A percentile compares a stretch with the other conserved stretches of the same genome.
These are phyloP conservation scores for Leptinotarsa lineolata DNA, from an alignment of 1,140 invertebrate genomes.

Conservation along the genomic window DNA sequence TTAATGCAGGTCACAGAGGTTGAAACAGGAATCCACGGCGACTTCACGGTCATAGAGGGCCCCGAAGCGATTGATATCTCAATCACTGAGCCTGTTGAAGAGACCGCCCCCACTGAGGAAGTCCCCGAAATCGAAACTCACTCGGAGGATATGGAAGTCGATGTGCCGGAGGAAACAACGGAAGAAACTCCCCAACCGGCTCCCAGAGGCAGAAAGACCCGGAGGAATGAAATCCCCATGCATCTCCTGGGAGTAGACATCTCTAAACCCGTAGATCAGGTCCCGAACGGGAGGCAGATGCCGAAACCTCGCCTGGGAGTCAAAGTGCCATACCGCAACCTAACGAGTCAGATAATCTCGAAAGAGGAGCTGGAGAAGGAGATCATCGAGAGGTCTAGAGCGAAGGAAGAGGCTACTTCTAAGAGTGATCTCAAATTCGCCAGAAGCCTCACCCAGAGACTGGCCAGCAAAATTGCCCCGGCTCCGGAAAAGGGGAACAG, in stretches of 20 bases:
- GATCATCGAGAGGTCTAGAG: conserved; percentile 52
- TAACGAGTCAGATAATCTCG: conserved; percentile 59
- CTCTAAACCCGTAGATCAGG: conserved; percentile 39
- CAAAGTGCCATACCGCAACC: conserved; percentile 56
- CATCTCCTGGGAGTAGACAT: conserved; percentile 44
- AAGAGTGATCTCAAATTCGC: conserved; percentile 49
- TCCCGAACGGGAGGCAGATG: conserved; percentile 38
- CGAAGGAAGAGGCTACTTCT: conserved; percentile 18
- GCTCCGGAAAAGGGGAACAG: conserved; percentile 19
- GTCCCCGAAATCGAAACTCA: neutral
- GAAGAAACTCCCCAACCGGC: neutral
- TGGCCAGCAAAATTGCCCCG: conserved; percentile 52
- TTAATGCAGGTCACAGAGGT: neutral
- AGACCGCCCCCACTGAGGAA: neutral
- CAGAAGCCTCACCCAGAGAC: conserved; percentile 50
- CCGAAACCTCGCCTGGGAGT: conserved; percentile 52
- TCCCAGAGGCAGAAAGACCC: conserved; percentile 22
- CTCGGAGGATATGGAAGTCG: neutral
- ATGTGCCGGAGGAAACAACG: neutral
- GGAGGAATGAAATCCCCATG: conserved; percentile 38
- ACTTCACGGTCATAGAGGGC: neutral
- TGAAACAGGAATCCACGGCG: neutral
- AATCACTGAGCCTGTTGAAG: neutral
- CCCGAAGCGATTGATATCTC: neutral
- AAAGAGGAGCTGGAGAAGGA: conserved; percentile 59